These are phyloP conservation scores for Andrena camellia DNA, from an alignment of 2,888 invertebrate species.

Conservation along the genomic window DNA sequence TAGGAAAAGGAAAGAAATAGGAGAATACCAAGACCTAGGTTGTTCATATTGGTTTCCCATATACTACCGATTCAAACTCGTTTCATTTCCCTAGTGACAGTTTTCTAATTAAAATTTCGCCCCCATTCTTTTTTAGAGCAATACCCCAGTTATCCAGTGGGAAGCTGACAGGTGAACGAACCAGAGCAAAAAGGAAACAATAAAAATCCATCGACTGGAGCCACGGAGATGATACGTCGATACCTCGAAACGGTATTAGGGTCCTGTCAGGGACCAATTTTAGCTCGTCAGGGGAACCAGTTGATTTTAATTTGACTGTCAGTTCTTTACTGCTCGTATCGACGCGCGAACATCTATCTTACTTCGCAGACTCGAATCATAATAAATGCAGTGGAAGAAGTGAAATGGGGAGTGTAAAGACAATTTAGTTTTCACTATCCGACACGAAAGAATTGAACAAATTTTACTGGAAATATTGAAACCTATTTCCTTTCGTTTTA, in stretches of 20 bases:
- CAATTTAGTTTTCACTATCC: neutral
- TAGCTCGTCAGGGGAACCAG: constrained; percentile 38
- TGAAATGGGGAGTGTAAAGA: neutral
- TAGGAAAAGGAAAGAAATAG: neutral
- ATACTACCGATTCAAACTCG: neutral
- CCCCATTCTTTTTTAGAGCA: constrained; percentile 19
- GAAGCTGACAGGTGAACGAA: constrained; percentile 49
- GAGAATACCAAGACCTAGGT: neutral
- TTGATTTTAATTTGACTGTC: constrained; percentile 68
- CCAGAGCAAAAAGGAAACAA: constrained; percentile 55
- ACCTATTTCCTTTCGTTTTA: too few relatives aligned
- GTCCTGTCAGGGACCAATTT: constrained; percentile 61
- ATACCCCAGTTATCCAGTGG: constrained; percentile 33
- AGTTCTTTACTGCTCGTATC: constrained; percentile 15
- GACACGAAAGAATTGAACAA: too few relatives aligned
- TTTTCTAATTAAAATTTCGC: constrained; percentile 42
- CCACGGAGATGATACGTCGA: constrained; percentile 61
- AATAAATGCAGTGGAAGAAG: neutral
- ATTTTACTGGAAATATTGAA: too few relatives aligned
- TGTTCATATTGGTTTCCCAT: neutral
- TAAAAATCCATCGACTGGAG: constrained; percentile 62
- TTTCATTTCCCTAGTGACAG: constrained; percentile 30
- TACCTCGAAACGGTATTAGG: constrained; percentile 69
- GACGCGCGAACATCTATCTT: constrained; percentile 11
- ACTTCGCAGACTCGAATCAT: constrained; percentile 24